phyloP scores from a whole-genome alignment of 2,113 vertebrate species.

The Tautogolabrus adspersus region DNA sequence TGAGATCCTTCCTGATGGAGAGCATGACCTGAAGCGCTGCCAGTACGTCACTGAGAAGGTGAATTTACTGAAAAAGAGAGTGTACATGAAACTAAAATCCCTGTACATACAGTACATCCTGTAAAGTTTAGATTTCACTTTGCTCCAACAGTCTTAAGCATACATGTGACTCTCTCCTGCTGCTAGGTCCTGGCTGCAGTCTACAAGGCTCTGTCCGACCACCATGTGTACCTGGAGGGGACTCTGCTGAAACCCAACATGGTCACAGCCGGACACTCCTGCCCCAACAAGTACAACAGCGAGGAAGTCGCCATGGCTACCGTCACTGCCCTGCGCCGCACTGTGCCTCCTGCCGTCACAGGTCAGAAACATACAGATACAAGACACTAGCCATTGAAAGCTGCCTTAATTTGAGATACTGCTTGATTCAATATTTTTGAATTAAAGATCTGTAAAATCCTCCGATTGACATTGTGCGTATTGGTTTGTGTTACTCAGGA shows the following conservation, averaged over 20 bases:
- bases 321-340: slow-evolving; percentile 95
- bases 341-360: slow-evolving; percentile 94
- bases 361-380: slow-evolving; percentile 70
- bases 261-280: slow-evolving; percentile 96
- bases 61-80: slow-evolving; percentile 23
- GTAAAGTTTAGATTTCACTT: not conserved
- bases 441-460: no score
- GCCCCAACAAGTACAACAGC: slow-evolving; percentile 88
- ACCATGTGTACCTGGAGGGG: slow-evolving; percentile 97
- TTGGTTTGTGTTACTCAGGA: slow-evolving; percentile 78
- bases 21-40: slow-evolving; percentile 95
- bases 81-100: not conserved
- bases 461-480: not conserved
- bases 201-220: slow-evolving; percentile 96
- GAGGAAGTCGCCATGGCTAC: slow-evolving; percentile 97
- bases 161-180: not conserved
- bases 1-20: slow-evolving; percentile 96
- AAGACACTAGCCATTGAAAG: no score
- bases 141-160: not conserved
- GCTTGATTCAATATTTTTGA: no score
- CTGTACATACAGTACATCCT: not conserved
- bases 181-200: slow-evolving; percentile 92
- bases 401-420: no score
- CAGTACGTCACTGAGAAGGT: slow-evolving; percentile 98
- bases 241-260: slow-evolving; percentile 98